Evolutionary conservation across 2,888 invertebrate species (phyloP).

Genomic region (Watsonalla cultraria): DNA sequence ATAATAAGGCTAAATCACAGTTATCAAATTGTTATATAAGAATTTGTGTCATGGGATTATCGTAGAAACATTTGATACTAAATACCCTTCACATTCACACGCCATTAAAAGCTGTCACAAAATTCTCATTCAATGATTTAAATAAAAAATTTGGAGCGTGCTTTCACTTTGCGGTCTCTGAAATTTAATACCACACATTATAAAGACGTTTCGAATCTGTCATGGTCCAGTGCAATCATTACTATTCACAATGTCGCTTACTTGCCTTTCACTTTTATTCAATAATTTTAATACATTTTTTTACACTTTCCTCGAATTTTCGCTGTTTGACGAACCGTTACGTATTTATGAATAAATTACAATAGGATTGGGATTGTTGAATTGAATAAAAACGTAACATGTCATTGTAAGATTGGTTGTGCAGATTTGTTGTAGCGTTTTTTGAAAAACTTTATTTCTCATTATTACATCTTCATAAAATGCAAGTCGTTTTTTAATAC

Average conservation of each 20-base stretch:
- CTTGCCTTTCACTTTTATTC: conserved; percentile 32
- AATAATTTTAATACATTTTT: neutral
- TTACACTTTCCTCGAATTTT: neutral
- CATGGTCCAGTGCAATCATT: conserved; percentile 46
- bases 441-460: too few relatives aligned
- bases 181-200: conserved; percentile 50
- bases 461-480: too few relatives aligned
- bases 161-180: conserved; percentile 57
- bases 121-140: conserved; percentile 20
- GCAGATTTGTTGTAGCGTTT: too few relatives aligned
- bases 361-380: too few relatives aligned
- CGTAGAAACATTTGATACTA: neutral
- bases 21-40: too few relatives aligned
- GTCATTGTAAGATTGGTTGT: too few relatives aligned
- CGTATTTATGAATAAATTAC: neutral
- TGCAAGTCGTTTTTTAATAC: too few relatives aligned
- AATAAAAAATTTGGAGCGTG: conserved; percentile 15
- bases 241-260: conserved; percentile 22
- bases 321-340: neutral
- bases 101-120: conserved; percentile 26
- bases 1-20: too few relatives aligned
- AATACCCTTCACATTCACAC: conserved; percentile 19
- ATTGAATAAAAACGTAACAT: neutral
- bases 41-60: too few relatives aligned
- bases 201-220: conserved; percentile 46